Evolutionary conservation across 2,797 vertebrate species (phyloP).

Genomic region (Hoplostethus atlanticus): DNA sequence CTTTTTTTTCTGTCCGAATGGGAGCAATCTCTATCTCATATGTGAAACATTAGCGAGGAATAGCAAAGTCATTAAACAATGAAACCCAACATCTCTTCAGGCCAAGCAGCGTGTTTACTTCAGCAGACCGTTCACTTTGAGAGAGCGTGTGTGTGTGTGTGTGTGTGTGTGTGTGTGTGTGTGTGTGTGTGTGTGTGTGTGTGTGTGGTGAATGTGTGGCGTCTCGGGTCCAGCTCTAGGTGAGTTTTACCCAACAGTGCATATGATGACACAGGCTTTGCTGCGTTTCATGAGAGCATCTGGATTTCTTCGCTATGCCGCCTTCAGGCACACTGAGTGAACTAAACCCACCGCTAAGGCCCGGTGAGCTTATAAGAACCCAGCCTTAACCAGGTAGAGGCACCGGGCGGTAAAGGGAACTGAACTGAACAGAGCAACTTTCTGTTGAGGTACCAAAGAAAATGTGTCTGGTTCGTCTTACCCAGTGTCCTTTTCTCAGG

Average conservation of each 20-base stretch:
- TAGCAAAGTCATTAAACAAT: slow-evolving; percentile 76
- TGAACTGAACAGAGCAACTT: not conserved
- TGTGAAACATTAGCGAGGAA: slow-evolving; percentile 77
- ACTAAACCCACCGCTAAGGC: slow-evolving; percentile 59
- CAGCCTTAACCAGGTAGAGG: slow-evolving; percentile 26
- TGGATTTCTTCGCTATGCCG: slow-evolving; percentile 61
- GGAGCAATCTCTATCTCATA: slow-evolving; percentile 73
- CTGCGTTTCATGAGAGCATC: slow-evolving; percentile 60
- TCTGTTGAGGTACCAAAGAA: not conserved
- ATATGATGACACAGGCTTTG: slow-evolving; percentile 62
- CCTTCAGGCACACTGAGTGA: slow-evolving; percentile 57
- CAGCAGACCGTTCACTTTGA: slow-evolving; percentile 25
- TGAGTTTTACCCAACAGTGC: slow-evolving; percentile 41
- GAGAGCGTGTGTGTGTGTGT: slow-evolving; percentile 27
- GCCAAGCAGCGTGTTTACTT: slow-evolving; percentile 62
- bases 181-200: slow-evolving; percentile 12
- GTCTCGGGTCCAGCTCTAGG: slow-evolving; percentile 35
- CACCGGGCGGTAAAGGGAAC: too few species aligned
- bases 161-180: slow-evolving; percentile 22
- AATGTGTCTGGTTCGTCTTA: not conserved
- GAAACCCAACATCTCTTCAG: slow-evolving; percentile 64
- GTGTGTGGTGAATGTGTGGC: slow-evolving; percentile 47
- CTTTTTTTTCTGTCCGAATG: slow-evolving; percentile 46
- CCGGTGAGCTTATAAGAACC: slow-evolving; percentile 55
- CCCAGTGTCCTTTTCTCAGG: not conserved